These are phyloP conservation scores for Macrochelys suwanniensis DNA, from an alignment of 2,797 vertebrate genomes.

Conservation along the genomic window DNA sequence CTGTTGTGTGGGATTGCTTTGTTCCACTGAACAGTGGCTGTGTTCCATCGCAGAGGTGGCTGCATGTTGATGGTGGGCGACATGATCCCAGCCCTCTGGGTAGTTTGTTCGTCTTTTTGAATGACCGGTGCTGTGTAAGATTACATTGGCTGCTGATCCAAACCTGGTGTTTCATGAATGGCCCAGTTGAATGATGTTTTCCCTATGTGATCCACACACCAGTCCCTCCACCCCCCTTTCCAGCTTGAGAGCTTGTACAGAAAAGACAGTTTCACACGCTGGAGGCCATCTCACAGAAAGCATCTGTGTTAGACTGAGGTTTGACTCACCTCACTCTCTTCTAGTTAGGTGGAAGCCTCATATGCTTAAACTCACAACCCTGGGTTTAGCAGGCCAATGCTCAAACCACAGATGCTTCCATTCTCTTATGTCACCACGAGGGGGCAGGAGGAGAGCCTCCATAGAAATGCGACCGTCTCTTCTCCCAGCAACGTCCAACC, in stretches of 20 bases:
- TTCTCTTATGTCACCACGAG: fast-evolving
- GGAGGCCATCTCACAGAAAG: neutral
- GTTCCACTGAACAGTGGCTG: neutral
- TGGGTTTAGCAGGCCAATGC: too few species aligned
- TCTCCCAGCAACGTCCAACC: fast-evolving
- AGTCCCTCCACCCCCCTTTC: neutral
- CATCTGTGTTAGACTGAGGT: neutral
- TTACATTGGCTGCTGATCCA: neutral
- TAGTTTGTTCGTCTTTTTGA: neutral
- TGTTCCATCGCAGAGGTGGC: neutral
- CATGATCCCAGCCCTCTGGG: neutral
- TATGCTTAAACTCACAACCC: too few species aligned
- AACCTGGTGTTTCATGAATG: neutral
- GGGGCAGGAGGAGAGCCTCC: neutral
- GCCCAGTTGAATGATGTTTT: neutral
- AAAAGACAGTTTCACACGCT: neutral
- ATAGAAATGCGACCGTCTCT: fast-evolving
- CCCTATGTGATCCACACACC: neutral
- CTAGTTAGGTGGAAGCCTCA: too few species aligned
- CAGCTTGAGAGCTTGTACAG: neutral
- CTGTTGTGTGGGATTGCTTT: neutral
- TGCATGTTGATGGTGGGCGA: neutral
- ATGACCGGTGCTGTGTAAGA: neutral
- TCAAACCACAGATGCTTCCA: neutral
- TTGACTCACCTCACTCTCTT: neutral